These are phyloP conservation scores for Diorhabda elongata DNA, from an alignment of 1,140 invertebrate species.

Conservation along the genomic window DNA sequence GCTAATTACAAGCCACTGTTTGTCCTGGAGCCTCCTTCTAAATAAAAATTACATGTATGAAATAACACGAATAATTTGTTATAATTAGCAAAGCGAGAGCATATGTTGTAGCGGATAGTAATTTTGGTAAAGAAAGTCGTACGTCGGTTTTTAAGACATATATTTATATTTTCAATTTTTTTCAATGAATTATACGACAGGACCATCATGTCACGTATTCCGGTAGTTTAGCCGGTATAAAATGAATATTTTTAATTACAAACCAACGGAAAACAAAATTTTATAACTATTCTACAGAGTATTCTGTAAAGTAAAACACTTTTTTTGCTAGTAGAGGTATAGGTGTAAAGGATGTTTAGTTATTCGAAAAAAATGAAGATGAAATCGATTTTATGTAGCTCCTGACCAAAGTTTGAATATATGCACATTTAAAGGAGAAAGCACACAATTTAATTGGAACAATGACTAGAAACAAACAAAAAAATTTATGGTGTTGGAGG, in stretches of 20 bases:
- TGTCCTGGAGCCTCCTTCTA: background rate
- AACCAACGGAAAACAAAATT: too few relatives aligned
- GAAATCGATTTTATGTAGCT: too few relatives aligned
- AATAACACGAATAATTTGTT: background rate
- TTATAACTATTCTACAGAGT: too few relatives aligned
- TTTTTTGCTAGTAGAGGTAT: too few relatives aligned
- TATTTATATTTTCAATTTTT: background rate
- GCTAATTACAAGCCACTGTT: background rate
- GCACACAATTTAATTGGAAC: too few relatives aligned
- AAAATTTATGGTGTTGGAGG: too few relatives aligned
- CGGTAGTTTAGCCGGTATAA: background rate
- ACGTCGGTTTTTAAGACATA: background rate
- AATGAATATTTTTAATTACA: background rate
- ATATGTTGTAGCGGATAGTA: background rate
- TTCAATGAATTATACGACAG: background rate
- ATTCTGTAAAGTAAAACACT: too few relatives aligned
- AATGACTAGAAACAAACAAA: too few relatives aligned
- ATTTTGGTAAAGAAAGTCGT: background rate
- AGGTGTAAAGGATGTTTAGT: too few relatives aligned
- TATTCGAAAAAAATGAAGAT: too few relatives aligned
- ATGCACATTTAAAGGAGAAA: too few relatives aligned
- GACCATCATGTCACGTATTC: background rate
- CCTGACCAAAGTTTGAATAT: too few relatives aligned
- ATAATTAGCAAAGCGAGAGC: background rate
- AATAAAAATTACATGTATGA: background rate